These are phyloP conservation scores for Leucoraja ocellata DNA, from an alignment of 2,797 vertebrate genomes.

Conservation along the genomic window DNA sequence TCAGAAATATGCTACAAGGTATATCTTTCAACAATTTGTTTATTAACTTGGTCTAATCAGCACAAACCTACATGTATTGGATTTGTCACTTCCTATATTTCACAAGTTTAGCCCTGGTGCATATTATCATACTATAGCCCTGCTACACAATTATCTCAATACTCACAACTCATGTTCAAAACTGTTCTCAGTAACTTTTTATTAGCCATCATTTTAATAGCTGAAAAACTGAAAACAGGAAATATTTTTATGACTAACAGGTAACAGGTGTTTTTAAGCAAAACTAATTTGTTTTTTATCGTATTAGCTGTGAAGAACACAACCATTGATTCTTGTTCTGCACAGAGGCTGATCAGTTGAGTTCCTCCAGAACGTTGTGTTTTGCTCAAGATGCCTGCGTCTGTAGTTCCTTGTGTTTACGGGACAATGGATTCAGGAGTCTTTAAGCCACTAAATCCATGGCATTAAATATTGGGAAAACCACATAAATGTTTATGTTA, in stretches of 20 bases:
- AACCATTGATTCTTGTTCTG: too few species aligned
- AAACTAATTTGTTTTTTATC: background rate
- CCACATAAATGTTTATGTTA: background rate
- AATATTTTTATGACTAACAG: background rate
- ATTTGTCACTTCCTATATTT: background rate
- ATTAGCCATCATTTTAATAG: background rate
- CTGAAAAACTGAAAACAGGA: background rate
- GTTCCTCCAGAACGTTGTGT: too few species aligned
- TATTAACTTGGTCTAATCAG: constrained; percentile 9
- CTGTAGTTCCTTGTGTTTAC: too few species aligned
- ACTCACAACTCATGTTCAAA: background rate
- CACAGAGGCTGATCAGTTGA: too few species aligned
- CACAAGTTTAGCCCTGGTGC: background rate
- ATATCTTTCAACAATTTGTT: background rate
- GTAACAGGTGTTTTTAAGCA: background rate
- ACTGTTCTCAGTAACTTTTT: background rate
- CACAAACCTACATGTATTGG: background rate
- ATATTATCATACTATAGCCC: background rate
- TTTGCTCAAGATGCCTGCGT: too few species aligned
- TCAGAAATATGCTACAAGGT: background rate
- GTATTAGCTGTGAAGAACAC: background rate
- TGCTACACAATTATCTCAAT: background rate
- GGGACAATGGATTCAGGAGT: background rate
- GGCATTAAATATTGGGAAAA: background rate
- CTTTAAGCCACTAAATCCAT: background rate